Conservation (phyloP, 2,888 invertebrate species). For the Macrophya annulata region DNA sequence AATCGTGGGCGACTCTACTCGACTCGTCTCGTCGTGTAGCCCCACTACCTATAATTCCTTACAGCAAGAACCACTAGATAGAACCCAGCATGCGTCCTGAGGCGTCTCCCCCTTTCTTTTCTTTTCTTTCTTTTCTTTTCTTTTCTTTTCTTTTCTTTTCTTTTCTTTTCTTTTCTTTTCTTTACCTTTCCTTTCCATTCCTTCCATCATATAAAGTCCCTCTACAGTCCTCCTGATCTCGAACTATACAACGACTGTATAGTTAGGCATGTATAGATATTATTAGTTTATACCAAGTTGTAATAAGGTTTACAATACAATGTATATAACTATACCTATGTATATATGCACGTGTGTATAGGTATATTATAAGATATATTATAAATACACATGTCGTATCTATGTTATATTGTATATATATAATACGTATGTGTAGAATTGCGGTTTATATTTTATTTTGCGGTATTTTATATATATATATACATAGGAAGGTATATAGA, state of each 20-base stretch:
- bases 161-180: background rate
- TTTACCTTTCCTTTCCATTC: too few relatives aligned
- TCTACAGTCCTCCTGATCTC: background rate
- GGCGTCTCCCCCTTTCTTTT: conserved; percentile 3
- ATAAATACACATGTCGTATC: background rate
- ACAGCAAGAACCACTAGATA: background rate
- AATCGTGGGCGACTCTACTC: conserved; percentile 21
- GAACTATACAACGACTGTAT: background rate
- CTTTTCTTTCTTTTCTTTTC: background rate
- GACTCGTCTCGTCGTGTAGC: conserved; percentile 23
- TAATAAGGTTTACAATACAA: too few relatives aligned
- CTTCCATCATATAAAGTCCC: background rate
- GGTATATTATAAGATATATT: background rate
- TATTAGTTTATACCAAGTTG: background rate
- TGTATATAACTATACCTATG: background rate
- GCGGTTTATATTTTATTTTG: conserved; percentile 67
- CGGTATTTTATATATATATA: conserved; percentile 51
- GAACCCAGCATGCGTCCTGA: background rate
- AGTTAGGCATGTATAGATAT: background rate
- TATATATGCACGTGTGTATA: background rate
- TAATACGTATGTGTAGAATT: conserved; percentile 11
- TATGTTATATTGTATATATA: too few relatives aligned
- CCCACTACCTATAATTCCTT: background rate
- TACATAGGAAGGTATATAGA: conserved; percentile 69
- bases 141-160: background rate